Percentiles rank a stretch among this genome's conserved stretches.
phyloP scores from a whole-genome alignment of 2,888 invertebrate species.

The Matsumyia berberina region DNA sequence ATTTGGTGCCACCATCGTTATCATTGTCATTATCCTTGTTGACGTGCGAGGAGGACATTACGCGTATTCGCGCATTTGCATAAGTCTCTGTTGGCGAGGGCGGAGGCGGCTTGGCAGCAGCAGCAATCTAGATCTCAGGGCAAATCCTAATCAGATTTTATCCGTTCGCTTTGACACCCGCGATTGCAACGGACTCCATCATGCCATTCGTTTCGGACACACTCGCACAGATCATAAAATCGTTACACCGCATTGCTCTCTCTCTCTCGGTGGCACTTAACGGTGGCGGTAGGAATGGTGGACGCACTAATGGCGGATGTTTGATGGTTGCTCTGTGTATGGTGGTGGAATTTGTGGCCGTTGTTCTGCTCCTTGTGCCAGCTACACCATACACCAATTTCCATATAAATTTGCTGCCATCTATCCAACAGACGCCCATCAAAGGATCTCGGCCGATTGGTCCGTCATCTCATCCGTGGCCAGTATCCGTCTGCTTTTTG shows the following conservation, averaged over 20 bases:
- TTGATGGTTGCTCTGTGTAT: slow-evolving; percentile 62
- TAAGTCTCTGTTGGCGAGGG: slow-evolving; percentile 19
- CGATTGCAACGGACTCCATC: slow-evolving; percentile 43
- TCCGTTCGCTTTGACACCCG: slow-evolving; percentile 48
- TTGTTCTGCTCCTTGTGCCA: slow-evolving; percentile 48
- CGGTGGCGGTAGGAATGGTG: not conserved
- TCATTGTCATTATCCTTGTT: slow-evolving; percentile 75
- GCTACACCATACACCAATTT: slow-evolving; percentile 59
- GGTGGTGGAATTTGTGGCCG: slow-evolving; percentile 73
- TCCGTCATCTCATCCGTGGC: slow-evolving; percentile 75
- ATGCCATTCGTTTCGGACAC: slow-evolving; percentile 38
- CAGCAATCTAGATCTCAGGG: slow-evolving; percentile 43
- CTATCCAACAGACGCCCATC: slow-evolving; percentile 62
- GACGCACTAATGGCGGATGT: slow-evolving; percentile 61
- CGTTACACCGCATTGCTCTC: slow-evolving; percentile 68
- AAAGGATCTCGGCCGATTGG: slow-evolving; percentile 76
- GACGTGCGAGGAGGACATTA: slow-evolving; percentile 35
- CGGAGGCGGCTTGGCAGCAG: not conserved
- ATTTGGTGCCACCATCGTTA: slow-evolving; percentile 74
- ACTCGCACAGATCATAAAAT: slow-evolving; percentile 70
- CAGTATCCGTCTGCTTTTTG: slow-evolving; percentile 53
- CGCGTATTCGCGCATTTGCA: slow-evolving; percentile 44
- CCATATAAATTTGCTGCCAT: slow-evolving; percentile 71
- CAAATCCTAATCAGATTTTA: slow-evolving; percentile 69
- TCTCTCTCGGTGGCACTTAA: slow-evolving; percentile 33